phyloP scores from a whole-genome alignment of 2,113 vertebrate genomes.

The Herpailurus yagouaroundi region DNA sequence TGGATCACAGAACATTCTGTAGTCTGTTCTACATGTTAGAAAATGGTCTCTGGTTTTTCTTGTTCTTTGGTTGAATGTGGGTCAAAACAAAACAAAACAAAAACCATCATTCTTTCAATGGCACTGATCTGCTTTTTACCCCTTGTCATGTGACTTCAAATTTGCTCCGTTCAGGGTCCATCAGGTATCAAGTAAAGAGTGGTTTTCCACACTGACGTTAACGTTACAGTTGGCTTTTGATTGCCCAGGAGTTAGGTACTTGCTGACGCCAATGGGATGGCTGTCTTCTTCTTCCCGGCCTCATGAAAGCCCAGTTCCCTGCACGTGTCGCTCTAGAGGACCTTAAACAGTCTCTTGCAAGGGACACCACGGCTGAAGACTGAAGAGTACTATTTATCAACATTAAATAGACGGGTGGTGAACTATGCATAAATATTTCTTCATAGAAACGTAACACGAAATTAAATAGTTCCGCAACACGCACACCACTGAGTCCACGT shows the following conservation, averaged over 20 bases:
- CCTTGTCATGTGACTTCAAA: background rate
- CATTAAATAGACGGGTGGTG: conserved; percentile 91
- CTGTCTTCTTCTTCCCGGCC: conserved; percentile 54
- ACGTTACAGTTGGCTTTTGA: background rate
- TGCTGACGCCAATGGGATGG: conserved; percentile 32
- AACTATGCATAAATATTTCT: conserved; percentile 90
- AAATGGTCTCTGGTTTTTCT: conserved; percentile 61
- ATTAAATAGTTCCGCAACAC: conserved; percentile 92
- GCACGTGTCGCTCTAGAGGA: conserved; percentile 79
- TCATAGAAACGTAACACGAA: conserved; percentile 91
- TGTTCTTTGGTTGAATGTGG: conserved; percentile 67
- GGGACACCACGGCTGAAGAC: conserved; percentile 83
- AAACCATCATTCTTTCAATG: conserved; percentile 45
- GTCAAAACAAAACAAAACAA: background rate
- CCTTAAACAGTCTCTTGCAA: conserved; percentile 81
- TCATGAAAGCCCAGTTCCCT: conserved; percentile 62
- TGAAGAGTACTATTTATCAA: conserved; percentile 85
- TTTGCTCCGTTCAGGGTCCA: conserved; percentile 11
- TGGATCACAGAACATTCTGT: conserved; percentile 54
- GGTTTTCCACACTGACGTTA: background rate
- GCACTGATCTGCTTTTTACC: background rate
- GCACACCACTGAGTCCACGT: conserved; percentile 90
- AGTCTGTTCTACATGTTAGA: conserved; percentile 57
- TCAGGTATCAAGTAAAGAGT: background rate
- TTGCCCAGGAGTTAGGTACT: conserved; percentile 10